phyloP scores from a whole-genome alignment of 2,113 vertebrate genomes.

The Clarias magur region DNA sequence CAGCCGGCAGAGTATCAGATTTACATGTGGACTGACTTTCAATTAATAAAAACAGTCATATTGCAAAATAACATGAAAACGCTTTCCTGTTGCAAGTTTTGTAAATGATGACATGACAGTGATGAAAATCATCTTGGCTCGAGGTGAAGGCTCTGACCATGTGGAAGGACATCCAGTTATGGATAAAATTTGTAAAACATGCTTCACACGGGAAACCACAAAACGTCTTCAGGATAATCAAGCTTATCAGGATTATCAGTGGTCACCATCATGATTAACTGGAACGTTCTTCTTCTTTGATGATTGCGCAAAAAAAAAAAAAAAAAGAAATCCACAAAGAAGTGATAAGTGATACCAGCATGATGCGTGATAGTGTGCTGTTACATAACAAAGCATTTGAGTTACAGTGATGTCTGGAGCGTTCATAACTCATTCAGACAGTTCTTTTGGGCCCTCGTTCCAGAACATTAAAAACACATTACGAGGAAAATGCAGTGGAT shows the following conservation, averaged over 20 bases:
- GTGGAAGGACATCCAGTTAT: not conserved
- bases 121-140: not conserved
- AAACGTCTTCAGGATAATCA: not conserved
- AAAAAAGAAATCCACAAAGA: not conserved
- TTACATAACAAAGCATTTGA: slow-evolving; percentile 48
- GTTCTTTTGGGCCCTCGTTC: slow-evolving; percentile 6
- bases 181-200: not conserved
- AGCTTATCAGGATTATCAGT: not conserved
- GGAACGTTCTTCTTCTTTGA: not conserved
- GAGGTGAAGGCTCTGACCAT: not conserved
- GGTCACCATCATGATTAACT: not conserved
- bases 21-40: slow-evolving; percentile 17
- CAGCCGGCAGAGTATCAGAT: slow-evolving; percentile 7
- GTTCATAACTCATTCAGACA: slow-evolving; percentile 40
- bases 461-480: slow-evolving; percentile 55
- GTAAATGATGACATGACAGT: not conserved
- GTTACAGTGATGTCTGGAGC: slow-evolving; percentile 40
- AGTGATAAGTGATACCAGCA: not conserved
- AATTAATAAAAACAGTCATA: not conserved
- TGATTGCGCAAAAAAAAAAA: not conserved
- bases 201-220: not conserved
- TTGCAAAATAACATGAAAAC: not conserved
- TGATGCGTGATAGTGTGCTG: slow-evolving; percentile 28
- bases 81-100: not conserved
- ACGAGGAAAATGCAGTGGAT: slow-evolving; percentile 22